Percentiles rank a stretch among this genome's conserved stretches.
Evolutionary conservation across 1,140 invertebrate species (phyloP).

Genomic region (Penaeus chinensis): DNA sequence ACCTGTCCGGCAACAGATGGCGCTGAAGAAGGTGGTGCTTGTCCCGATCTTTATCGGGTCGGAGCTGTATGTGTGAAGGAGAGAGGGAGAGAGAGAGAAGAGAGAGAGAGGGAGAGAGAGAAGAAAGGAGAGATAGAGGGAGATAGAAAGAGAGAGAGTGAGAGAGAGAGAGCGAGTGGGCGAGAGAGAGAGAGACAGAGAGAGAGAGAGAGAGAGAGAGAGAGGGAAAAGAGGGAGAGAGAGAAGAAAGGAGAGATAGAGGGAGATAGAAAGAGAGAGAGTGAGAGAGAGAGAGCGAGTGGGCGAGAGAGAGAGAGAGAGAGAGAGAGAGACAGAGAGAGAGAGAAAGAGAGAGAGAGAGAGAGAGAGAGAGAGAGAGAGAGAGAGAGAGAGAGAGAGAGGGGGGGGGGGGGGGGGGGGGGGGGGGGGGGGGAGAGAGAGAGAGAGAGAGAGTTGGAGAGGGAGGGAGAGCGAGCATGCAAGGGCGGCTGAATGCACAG

Average conservation of each 20-base stretch:
- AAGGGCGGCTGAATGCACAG: background rate
- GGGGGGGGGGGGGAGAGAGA: background rate
- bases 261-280: background rate
- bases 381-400: slow-evolving; percentile 21
- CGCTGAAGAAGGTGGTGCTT: background rate
- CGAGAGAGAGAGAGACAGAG: slow-evolving; percentile 9
- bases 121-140: background rate
- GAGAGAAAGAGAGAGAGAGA: background rate
- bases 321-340: slow-evolving; percentile 20
- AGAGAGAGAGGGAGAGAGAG: background rate
- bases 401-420: slow-evolving; percentile 1
- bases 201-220: background rate
- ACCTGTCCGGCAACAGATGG: background rate
- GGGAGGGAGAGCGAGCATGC: background rate
- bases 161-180: background rate
- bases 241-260: slow-evolving; percentile 1
- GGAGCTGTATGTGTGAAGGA: background rate
- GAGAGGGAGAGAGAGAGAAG: background rate
- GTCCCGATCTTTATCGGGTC: too few species aligned
- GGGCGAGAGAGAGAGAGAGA: slow-evolving; percentile 2
- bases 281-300: background rate
- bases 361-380: slow-evolving; percentile 4
- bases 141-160: background rate
- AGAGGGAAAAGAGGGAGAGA: background rate
- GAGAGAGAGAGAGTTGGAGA: too few species aligned